Evolutionary conservation across 2,888 invertebrate genomes (phyloP).

Genomic region (Tetropium fuscum): DNA sequence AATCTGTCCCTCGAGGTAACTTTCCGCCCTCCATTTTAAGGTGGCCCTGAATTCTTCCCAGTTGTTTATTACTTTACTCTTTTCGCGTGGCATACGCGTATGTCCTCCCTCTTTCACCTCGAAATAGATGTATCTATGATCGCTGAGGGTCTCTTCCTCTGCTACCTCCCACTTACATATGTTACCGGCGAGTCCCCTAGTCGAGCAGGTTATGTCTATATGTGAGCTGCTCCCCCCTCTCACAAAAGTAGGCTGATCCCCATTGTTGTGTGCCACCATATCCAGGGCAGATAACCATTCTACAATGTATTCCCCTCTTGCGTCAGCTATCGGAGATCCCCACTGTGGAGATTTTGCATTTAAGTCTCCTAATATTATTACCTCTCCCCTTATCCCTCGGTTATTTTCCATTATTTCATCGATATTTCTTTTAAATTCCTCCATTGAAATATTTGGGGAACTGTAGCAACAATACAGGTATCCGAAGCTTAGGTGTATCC

Average conservation of each 20-base stretch:
- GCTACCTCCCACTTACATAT: constrained; percentile 10
- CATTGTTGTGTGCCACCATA: constrained; percentile 5
- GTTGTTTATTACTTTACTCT: neutral
- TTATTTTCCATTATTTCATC: neutral
- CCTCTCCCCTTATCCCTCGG: neutral
- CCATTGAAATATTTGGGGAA: no score
- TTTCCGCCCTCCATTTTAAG: neutral
- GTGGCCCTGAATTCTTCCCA: neutral
- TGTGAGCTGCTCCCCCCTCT: neutral
- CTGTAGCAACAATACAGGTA: no score
- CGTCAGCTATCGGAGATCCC: constrained; percentile 36
- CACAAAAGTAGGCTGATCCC: neutral
- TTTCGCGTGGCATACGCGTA: neutral
- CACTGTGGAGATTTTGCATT: no score
- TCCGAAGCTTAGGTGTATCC: no score
- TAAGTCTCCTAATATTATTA: no score
- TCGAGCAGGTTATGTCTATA: constrained; percentile 10
- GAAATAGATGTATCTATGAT: neutral
- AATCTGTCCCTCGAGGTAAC: no score
- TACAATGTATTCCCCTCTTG: constrained; percentile 39
- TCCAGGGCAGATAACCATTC: constrained; percentile 44
- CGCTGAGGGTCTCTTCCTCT: constrained; percentile 1
- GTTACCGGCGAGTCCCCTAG: neutral
- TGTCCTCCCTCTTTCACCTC: neutral
- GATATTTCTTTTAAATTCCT: no score